Evolutionary conservation across 2,113 vertebrate species (phyloP).

Genomic region (Desmodus rotundus): DNA sequence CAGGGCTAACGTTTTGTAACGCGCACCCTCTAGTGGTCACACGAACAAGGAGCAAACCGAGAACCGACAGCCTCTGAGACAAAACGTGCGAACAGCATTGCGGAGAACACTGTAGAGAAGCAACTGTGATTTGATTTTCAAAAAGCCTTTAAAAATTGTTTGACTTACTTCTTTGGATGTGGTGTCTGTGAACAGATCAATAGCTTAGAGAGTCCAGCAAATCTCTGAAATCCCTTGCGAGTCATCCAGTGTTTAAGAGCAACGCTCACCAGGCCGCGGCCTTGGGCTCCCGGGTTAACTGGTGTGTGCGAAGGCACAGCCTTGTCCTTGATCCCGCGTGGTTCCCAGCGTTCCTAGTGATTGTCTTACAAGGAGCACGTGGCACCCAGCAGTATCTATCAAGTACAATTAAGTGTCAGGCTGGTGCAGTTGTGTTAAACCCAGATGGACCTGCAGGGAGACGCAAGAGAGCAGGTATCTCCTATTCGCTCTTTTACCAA

Average conservation of each 20-base stretch:
- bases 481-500: neutral
- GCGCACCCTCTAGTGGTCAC: conserved; percentile 62
- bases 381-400: neutral
- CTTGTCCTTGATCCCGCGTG: neutral
- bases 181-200: neutral
- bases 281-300: neutral
- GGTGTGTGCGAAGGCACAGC: neutral
- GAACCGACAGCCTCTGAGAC: neutral
- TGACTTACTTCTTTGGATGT: neutral
- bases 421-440: neutral
- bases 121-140: neutral
- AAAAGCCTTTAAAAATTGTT: neutral
- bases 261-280: neutral
- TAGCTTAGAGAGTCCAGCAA: neutral
- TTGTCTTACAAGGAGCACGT: neutral
- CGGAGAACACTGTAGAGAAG: neutral
- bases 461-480: neutral
- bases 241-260: neutral
- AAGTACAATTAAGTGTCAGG: neutral
- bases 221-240: neutral
- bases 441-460: neutral
- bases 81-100: neutral
- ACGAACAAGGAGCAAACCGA: neutral
- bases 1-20: conserved; percentile 15
- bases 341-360: neutral